Evolutionary conservation across 1,140 invertebrate genomes (phyloP), one percentile per base, ranked within the genome.

Genomic region (Ylistrum balloti): DNA sequence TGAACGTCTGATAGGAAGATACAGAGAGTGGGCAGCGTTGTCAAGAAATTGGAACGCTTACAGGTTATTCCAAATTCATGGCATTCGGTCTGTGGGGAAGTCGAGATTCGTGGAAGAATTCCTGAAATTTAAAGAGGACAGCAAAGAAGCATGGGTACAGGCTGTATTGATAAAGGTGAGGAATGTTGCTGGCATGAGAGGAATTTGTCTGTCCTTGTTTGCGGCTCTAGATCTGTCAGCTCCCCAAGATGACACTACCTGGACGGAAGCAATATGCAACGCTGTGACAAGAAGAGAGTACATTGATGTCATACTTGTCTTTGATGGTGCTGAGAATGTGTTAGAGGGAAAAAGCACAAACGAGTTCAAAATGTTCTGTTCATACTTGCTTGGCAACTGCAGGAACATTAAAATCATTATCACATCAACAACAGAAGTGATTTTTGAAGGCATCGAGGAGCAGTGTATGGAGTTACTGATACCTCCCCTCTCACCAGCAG

Each of bases 311-410:
- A 41, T 87, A 33, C 86, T 91, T 5, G 38, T 88, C 22, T 86
- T 91, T 88, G 90, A 91, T 56, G 88, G 89, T 88, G 88, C 88
- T 34, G 90, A 91, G 32, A 89, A 89, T 89, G 33, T 88, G 32
- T 33, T 91, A n/a, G 89, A 91, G 28, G 35, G 86, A 7, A 33
- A 34, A 33, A 38, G 38, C 1, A 48, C 86, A 33, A 3, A 17
- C 0, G 86, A 86, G 7, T 89, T 89, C 86, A 48, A 86, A 10
- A 13, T 38, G 28, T n/a, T 90, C 0, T 32, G 32, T 11, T 88
- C 38, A 38, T 13, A 38, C 10, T 86, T 89, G 20, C 41, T 74
- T 41, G 56, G 87, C 33, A 38, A 89, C 22, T 85, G 41, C 33
- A 32, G 33, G 15, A 89, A 88, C 13, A 35, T 89, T 0, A 91